Conservation (phyloP, 2,888 invertebrate species). For the Papilio protenor region DNA sequence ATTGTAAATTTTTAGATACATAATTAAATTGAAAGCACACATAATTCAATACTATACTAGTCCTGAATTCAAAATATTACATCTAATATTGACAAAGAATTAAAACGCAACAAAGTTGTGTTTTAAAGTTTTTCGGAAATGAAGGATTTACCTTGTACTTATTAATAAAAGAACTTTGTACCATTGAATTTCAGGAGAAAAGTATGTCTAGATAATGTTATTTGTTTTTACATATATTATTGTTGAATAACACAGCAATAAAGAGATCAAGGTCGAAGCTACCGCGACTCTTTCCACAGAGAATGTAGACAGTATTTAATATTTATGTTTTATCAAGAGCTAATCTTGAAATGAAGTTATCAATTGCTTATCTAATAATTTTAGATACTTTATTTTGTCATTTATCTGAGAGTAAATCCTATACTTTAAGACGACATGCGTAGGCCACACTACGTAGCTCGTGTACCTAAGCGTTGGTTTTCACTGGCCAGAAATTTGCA, state of each 20-base stretch:
- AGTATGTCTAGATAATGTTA: not conserved
- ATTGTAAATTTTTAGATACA: not conserved
- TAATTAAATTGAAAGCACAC: too few species aligned
- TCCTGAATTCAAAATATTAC: too few species aligned
- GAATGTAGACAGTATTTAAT: constrained; percentile 6
- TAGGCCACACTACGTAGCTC: not conserved
- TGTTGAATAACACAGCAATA: not conserved
- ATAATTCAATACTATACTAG: too few species aligned
- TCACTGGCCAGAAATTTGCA: not conserved
- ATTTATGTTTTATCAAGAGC: not conserved
- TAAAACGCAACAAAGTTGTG: not conserved
- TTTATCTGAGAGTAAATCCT: not conserved
- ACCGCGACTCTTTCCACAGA: constrained; percentile 9
- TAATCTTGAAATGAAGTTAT: constrained; percentile 14
- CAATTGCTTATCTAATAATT: constrained; percentile 18
- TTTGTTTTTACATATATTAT: not conserved
- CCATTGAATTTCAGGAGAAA: not conserved
- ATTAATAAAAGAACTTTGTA: not conserved
- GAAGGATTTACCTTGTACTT: not conserved
- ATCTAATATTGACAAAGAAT: not conserved
- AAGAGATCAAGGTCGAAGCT: not conserved
- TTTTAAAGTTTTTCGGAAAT: not conserved
- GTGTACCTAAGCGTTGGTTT: not conserved
- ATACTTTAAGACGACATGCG: not conserved
- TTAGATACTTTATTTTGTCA: constrained; percentile 7